Evolutionary conservation across 2,797 vertebrate genomes (phyloP).

Genomic region (Rhadinocentrus ornatus): DNA sequence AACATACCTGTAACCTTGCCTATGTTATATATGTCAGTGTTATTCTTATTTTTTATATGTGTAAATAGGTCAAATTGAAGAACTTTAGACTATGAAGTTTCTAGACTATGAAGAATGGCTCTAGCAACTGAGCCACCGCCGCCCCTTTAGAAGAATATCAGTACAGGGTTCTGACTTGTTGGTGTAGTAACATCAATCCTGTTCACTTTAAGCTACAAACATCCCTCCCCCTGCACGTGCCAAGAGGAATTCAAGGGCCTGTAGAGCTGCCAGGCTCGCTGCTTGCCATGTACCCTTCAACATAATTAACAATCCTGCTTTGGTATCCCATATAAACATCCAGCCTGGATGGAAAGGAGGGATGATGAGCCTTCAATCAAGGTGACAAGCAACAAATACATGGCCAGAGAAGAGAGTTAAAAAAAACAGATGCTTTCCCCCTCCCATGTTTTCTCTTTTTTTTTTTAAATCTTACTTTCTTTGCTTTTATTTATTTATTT

Average conservation of each 20-base stretch:
- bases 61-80: no score
- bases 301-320: conserved; percentile 30
- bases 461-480: no score
- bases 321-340: conserved; percentile 5
- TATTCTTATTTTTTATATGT: no score
- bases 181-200: not conserved
- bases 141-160: no score
- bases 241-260: conserved; percentile 34
- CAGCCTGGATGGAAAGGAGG: conserved; percentile 2
- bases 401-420: not conserved
- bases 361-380: not conserved
- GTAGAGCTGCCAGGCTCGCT: conserved; percentile 7
- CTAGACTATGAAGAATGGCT: no score
- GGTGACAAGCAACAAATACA: not conserved
- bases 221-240: conserved; percentile 32
- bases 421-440: no score
- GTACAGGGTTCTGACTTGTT: not conserved
- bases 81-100: no score
- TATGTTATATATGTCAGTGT: no score
- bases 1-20: no score
- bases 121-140: no score
- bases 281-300: conserved; percentile 4
- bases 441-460: no score
- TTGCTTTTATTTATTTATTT: no score
- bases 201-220: conserved; percentile 28